Evolutionary conservation across 2,113 vertebrate genomes (phyloP).

Genomic region (Tragelaphus strepsiceros): DNA sequence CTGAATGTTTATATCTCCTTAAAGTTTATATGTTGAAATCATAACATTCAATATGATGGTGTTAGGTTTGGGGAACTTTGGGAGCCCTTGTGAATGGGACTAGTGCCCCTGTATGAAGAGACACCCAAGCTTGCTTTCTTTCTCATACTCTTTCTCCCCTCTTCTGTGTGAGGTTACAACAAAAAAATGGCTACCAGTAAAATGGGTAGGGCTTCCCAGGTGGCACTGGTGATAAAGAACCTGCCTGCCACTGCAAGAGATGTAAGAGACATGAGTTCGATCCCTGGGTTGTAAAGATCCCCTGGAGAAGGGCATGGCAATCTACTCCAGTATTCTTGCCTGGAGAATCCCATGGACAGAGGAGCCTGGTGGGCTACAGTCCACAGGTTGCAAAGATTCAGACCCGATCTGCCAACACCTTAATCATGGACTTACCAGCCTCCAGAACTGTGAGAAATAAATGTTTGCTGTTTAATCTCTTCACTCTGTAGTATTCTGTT

Average conservation of each 20-base stretch:
- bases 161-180: not conserved
- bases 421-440: not conserved
- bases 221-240: not conserved
- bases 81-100: not conserved
- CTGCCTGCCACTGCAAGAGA: not conserved
- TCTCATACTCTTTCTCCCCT: not conserved
- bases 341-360: not conserved
- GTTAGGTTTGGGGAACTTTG: not conserved
- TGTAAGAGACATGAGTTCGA: not conserved
- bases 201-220: not conserved
- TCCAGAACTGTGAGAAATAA: not conserved
- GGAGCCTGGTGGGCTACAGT: not conserved
- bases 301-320: not conserved
- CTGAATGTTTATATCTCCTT: not conserved
- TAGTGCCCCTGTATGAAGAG: not conserved
- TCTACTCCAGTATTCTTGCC: not conserved
- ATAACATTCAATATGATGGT: not conserved
- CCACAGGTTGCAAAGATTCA: not conserved
- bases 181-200: not conserved
- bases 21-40: not conserved
- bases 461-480: not conserved
- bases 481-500: not conserved
- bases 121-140: not conserved
- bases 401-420: not conserved
- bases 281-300: not conserved